phyloP scores from a whole-genome alignment of 1,140 invertebrate species.

The Ceratosolen solmsi region DNA sequence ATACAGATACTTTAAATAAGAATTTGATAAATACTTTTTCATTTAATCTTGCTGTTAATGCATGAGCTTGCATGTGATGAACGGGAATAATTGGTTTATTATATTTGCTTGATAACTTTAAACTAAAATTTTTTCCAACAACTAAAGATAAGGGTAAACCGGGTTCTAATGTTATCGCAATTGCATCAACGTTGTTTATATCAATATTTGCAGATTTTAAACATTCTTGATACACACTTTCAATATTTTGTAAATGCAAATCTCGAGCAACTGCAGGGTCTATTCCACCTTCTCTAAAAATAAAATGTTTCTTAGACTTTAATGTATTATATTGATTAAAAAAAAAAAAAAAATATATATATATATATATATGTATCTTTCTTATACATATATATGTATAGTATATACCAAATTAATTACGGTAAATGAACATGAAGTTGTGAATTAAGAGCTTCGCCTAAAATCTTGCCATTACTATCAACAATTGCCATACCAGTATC shows the following conservation, averaged over 20 bases:
- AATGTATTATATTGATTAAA: too few species aligned
- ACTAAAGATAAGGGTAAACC: slow-evolving; percentile 85
- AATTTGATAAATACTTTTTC: too few species aligned
- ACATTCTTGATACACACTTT: slow-evolving; percentile 81
- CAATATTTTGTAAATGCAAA: slow-evolving; percentile 88
- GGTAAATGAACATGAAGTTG: slow-evolving; percentile 84
- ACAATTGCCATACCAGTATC: slow-evolving; percentile 95
- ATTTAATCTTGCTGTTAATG: slow-evolving; percentile 87
- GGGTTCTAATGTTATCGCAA: slow-evolving; percentile 92
- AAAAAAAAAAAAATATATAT: background rate
- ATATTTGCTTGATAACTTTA: slow-evolving; percentile 80
- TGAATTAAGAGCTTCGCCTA: slow-evolving; percentile 86
- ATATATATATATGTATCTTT: too few species aligned
- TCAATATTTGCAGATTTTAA: slow-evolving; percentile 78
- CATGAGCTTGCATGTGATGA: slow-evolving; percentile 99
- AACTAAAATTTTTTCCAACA: slow-evolving; percentile 90
- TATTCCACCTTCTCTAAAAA: slow-evolving; percentile 88
- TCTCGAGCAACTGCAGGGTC: slow-evolving; percentile 89
- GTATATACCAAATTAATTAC: slow-evolving; percentile 69
- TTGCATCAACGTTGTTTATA: slow-evolving; percentile 87
- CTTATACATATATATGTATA: too few species aligned
- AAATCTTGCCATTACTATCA: slow-evolving; percentile 79
- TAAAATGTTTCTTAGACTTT: background rate
- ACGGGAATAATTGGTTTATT: slow-evolving; percentile 94
- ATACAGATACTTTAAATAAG: slow-evolving; percentile 36